phyloP scores from a whole-genome alignment of 2,888 invertebrate species.

The Micoletzkya japonica region DNA sequence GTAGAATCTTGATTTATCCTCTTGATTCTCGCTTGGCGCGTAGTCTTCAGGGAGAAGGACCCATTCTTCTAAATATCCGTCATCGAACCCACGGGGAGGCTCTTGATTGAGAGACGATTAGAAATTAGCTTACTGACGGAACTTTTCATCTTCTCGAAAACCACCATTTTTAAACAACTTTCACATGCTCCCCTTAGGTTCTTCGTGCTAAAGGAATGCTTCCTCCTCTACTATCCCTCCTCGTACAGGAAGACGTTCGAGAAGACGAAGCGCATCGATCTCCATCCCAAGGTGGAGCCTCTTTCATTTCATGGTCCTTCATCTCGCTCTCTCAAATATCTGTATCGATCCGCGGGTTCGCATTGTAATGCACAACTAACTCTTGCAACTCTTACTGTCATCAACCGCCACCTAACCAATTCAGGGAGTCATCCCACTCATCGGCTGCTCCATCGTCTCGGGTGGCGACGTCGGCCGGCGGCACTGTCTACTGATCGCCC shows the following conservation, averaged over 20 bases:
- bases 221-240: conserved; percentile 66
- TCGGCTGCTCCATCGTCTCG: conserved; percentile 55
- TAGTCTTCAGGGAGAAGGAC: no score
- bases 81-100: no score
- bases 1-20: no score
- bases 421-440: conserved; percentile 55
- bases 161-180: neutral
- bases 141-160: neutral
- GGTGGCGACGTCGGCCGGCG: conserved; percentile 54
- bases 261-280: conserved; percentile 48
- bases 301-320: no score
- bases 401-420: conserved; percentile 4
- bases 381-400: neutral
- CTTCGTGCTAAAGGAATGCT: conserved; percentile 68
- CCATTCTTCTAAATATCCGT: no score
- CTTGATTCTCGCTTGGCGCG: no score
- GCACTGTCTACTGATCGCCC: conserved; percentile 54
- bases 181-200: conserved; percentile 63
- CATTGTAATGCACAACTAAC: neutral
- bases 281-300: conserved; percentile 52
- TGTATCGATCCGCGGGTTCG: neutral
- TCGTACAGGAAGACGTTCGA: conserved; percentile 46
- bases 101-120: no score
- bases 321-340: neutral
- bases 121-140: no score